Conservation (phyloP, 2,797 vertebrate genomes). For the Silurus lanzhouensis region DNA sequence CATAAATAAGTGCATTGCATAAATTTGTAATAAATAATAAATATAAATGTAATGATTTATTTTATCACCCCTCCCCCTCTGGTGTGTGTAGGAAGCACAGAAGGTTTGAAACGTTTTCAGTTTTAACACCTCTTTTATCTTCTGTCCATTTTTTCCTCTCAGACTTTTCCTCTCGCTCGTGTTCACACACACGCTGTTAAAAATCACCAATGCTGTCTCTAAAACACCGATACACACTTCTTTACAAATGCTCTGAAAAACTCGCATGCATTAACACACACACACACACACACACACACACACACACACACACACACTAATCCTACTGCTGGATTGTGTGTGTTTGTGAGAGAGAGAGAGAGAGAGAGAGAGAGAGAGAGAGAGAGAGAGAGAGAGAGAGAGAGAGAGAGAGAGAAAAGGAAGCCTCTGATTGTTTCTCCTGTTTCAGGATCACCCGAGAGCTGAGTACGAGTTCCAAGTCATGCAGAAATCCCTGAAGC, state of each 20-base stretch:
- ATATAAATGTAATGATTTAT: not conserved
- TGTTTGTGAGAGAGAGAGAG: not conserved
- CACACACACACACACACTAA: not conserved
- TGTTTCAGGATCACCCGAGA: slow-evolving; percentile 88
- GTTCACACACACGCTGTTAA: not conserved
- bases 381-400: not conserved
- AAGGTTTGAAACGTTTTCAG: slow-evolving; percentile 86
- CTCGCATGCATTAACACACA: not conserved
- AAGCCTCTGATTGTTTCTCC: not conserved
- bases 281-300: not conserved
- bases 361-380: no score
- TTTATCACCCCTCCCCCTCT: slow-evolving; percentile 56
- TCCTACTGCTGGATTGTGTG: not conserved
- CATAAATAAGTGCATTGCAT: not conserved
- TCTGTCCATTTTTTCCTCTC: slow-evolving; percentile 18
- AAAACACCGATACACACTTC: not conserved
- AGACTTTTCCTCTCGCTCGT: not conserved
- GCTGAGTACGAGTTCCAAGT: slow-evolving; percentile 95
- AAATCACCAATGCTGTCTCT: not conserved
- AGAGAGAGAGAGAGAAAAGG: not conserved
- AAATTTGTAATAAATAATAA: not conserved
- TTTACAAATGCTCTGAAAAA: not conserved
- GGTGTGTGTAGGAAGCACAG: slow-evolving; percentile 88
- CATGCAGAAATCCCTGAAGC: slow-evolving; percentile 87
- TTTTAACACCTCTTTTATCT: slow-evolving; percentile 21